Base-by-base conservation (phyloP, 2,888 invertebrate genomes). In the Sesia apiformis region DNA sequence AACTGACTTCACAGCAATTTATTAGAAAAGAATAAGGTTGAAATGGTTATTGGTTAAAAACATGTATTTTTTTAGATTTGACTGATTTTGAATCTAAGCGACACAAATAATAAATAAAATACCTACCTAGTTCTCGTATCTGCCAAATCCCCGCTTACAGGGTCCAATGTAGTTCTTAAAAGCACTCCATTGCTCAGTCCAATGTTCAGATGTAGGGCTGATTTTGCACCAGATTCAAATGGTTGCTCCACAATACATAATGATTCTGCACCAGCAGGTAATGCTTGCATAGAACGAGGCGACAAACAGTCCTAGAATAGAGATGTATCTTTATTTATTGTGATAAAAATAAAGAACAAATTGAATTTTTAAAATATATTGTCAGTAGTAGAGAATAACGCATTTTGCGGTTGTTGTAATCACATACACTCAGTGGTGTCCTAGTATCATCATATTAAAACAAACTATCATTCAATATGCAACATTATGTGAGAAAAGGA, bases 101-200 rank as follows among this genome's bases (percentile, higher is more conserved):
- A 23, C 23, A 23, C 1, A 23, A 23, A 23, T 23, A 23, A 23
- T 23, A 23, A 23, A 23, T 23, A 23, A 23, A 23, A 23, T 23
- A 55, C 49, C 58, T 71, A 90, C 90, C 99, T 93, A 0, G 99
- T 99, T 64, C 99, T 92, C 0, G 99, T 99, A 74, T 99, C 99
- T 3, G 98, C 96, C 64, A 99, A 91, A 78, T 98, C 98, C 0
- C 99, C 99, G 49, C 97, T 97, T 38, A 98, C 96, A 0, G 97
- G 96, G 87, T 99, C 99, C 41, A 99, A 88, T 3, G 98, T 98
- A 3, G 98, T 98, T 69, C 99, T 91, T 55, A 99, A 85, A 57
- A 99, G 83, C 40, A 98, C 98, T 55, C 99, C 99, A 84, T 99
- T 99, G 88, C 97, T 97, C 39, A 99, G 89, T 1, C 99, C 99